Evolutionary conservation across 2,113 vertebrate species (phyloP), one percentile per base, ranked within the genome.

Genomic region (Ageneiosus marmoratus): DNA sequence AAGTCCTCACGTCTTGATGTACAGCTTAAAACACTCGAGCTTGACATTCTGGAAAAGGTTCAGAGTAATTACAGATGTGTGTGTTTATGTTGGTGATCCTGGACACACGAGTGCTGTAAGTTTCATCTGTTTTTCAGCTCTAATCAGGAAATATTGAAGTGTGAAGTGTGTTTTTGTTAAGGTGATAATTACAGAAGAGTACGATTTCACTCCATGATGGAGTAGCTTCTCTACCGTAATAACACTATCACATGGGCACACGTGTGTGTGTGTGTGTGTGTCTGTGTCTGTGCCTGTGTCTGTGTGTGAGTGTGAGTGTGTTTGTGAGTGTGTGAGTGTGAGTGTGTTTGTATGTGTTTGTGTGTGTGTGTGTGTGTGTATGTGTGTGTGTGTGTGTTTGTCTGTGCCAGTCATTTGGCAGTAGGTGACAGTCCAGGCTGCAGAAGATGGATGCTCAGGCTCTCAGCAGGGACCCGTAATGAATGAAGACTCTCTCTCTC

Each of bases 381-480:
- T 44, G 73, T 78, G 50, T 48, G 84, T 75, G 32, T 44, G 58
- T 77, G 74, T 56, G 77, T 58, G 63, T 70, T 62, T 72, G 53
- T 37, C 62, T 13, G 67, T 11, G 55, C 27, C 9, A 65, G 48
- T 79, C 37, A 73, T 80, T 83, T 83, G 81, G 76, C 81, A 86
- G 77, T 77, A 70, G 44, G 48, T 24, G 76, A 79, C 53, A 65
- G 67, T 77, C n/a, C 50, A 41, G 81, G 80, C 48, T 58, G 70
- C 51, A 79, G 69, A 79, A 86, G 77, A 86, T 67, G 29, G 80
- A 83, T 85, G 80, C 62, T 75, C 85, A 76, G 58, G 79, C 81
- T 83, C 81, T 86, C 81, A 83, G 81, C 85, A 79, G 84, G 81
- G 81, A 83, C 44, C 70, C 53, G n/a, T 83, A 82, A 82, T 48